A percentile compares a stretch with the other conserved stretches of the same genome.
phyloP scores from a whole-genome alignment of 2,113 vertebrate species.

The Ancistrus triradiatus region DNA sequence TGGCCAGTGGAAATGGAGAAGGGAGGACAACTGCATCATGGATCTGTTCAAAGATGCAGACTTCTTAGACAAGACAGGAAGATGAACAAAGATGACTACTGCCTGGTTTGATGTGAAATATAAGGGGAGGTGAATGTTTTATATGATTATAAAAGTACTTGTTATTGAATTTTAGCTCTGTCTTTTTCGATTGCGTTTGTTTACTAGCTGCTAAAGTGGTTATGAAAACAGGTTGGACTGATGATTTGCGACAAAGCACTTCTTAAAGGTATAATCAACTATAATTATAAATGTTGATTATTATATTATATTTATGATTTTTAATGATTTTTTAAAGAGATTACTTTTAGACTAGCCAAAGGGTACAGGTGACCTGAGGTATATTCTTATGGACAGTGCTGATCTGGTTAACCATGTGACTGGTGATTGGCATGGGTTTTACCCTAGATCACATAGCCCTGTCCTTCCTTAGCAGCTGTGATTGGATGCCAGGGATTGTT shows the following conservation, averaged over 20 bases:
- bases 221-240: conserved; percentile 62
- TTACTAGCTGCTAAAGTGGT: conserved; percentile 82
- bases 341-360: conserved; percentile 32
- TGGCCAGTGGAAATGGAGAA: conserved; percentile 32
- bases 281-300: conserved; percentile 39
- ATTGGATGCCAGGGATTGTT: conserved; percentile 19
- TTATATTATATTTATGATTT: conserved; percentile 17
- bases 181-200: conserved; percentile 60
- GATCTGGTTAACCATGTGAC: conserved; percentile 16
- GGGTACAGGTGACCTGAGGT: conserved; percentile 46
- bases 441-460: conserved; percentile 18
- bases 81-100: conserved; percentile 49
- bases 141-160: conserved; percentile 45
- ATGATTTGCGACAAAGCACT: conserved; percentile 46
- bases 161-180: conserved; percentile 52
- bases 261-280: conserved; percentile 39
- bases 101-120: conserved; percentile 67
- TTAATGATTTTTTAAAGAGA: conserved; percentile 8
- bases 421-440: conserved; percentile 38
- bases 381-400: conserved; percentile 30
- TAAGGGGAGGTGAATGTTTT: conserved; percentile 47
- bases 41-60: conserved; percentile 26
- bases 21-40: conserved; percentile 23
- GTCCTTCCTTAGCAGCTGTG: conserved; percentile 14
- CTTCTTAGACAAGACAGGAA: conserved; percentile 34